Evolutionary conservation across 2,113 vertebrate genomes (phyloP).

Genomic region (Pelecanus crispus): DNA sequence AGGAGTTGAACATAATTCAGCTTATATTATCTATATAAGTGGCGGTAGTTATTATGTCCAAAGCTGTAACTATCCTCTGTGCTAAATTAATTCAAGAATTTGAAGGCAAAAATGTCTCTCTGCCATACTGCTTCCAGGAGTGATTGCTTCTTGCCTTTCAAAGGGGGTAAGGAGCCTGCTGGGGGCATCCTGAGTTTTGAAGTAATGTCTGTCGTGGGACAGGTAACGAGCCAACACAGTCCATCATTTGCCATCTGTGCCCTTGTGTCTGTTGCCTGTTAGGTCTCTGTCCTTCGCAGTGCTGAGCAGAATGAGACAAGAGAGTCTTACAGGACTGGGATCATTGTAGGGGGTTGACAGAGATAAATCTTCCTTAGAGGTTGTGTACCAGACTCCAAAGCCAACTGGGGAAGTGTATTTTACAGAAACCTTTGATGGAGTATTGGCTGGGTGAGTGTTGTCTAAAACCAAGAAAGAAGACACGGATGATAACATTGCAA

Average conservation of each 20-base stretch:
- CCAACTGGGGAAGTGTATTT: too few relatives aligned
- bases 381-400: too few relatives aligned
- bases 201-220: not conserved
- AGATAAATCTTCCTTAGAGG: too few relatives aligned
- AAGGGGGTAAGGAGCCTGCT: not conserved
- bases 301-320: not conserved
- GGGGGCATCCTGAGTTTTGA: not conserved
- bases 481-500: conserved; percentile 84
- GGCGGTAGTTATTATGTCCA: not conserved
- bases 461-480: conserved; percentile 94
- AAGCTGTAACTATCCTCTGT: not conserved
- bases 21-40: not conserved
- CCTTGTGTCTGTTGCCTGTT: not conserved
- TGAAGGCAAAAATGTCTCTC: not conserved
- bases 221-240: not conserved
- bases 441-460: conserved; percentile 90
- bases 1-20: not conserved
- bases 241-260: not conserved
- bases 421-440: too few relatives aligned
- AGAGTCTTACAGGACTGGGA: not conserved
- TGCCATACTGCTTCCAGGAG: not conserved
- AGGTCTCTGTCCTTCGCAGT: not conserved
- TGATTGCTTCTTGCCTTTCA: not conserved
- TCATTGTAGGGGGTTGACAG: not conserved
- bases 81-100: conserved; percentile 8